Evolutionary conservation across 1,140 invertebrate species (phyloP).

Genomic region (Choristoneura fumiferana): DNA sequence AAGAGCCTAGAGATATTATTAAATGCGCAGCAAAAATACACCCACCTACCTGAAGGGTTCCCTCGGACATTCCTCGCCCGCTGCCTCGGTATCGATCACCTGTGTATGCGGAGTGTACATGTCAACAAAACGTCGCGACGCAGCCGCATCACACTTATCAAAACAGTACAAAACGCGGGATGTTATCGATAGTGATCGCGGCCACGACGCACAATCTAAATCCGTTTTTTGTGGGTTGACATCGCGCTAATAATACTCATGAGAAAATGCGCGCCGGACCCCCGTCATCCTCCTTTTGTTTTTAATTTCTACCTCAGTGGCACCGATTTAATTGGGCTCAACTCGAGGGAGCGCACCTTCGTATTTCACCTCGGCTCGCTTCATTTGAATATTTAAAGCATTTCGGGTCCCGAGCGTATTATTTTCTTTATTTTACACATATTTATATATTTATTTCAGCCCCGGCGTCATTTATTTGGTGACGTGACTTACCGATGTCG

Average conservation of each 20-base stretch:
- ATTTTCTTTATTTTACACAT: slow-evolving; percentile 75
- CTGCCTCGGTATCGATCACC: slow-evolving; percentile 53
- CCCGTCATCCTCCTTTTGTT: slow-evolving; percentile 75
- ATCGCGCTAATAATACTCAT: slow-evolving; percentile 77
- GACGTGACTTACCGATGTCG: slow-evolving; percentile 76
- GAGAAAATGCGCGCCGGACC: slow-evolving; percentile 74
- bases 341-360: slow-evolving; percentile 73
- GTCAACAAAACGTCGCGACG: slow-evolving; percentile 60
- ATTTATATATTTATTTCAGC: slow-evolving; percentile 73
- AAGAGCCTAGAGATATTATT: too few relatives aligned
- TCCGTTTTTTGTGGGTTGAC: slow-evolving; percentile 74
- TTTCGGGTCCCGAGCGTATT: slow-evolving; percentile 67
- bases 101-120: slow-evolving; percentile 55
- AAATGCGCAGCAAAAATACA: too few relatives aligned
- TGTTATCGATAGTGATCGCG: slow-evolving; percentile 72
- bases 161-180: slow-evolving; percentile 75
- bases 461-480: slow-evolving; percentile 70
- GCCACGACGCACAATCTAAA: slow-evolving; percentile 63
- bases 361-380: slow-evolving; percentile 75
- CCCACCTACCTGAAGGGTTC: neutral
- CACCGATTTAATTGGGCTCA: slow-evolving; percentile 77
- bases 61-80: slow-evolving; percentile 8
- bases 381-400: slow-evolving; percentile 79
- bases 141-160: slow-evolving; percentile 67
- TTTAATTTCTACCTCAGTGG: slow-evolving; percentile 78